Conservation (phyloP, 2,797 vertebrate genomes). For the Acropternis orthonyx region DNA sequence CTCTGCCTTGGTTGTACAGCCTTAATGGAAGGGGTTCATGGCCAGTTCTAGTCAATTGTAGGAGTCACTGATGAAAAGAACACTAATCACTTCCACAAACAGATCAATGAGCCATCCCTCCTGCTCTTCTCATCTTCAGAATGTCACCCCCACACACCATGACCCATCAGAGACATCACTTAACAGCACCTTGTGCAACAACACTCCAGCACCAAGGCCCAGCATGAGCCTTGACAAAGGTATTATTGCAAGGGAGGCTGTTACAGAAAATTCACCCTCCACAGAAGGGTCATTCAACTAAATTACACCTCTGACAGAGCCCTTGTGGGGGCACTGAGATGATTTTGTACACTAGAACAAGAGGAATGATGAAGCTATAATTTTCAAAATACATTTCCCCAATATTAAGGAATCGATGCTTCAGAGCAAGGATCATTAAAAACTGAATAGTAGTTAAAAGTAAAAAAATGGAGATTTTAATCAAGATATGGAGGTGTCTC, state of each 20-base stretch:
- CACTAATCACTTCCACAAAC: not conserved
- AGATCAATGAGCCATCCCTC: not conserved
- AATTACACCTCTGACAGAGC: not conserved
- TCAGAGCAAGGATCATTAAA: not conserved
- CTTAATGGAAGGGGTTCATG: not conserved
- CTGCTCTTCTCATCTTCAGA: not conserved
- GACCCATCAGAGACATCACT: not conserved
- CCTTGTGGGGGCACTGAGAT: not conserved
- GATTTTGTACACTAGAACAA: not conserved
- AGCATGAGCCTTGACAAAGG: not conserved
- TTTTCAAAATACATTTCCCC: not conserved
- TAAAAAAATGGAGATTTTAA: not conserved
- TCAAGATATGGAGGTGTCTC: not conserved
- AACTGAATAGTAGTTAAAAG: not conserved
- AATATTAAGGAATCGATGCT: not conserved
- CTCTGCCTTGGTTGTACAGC: not conserved
- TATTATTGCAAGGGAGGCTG: not conserved
- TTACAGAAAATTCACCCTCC: not conserved
- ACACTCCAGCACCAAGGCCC: fast-evolving
- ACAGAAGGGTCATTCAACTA: not conserved
- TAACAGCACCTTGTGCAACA: not conserved
- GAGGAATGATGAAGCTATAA: not conserved
- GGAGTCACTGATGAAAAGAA: not conserved
- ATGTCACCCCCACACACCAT: fast-evolving
- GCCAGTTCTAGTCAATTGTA: too few species aligned